phyloP scores from a whole-genome alignment of 2,113 vertebrate genomes.

The Campylomormyrus tamandua region DNA sequence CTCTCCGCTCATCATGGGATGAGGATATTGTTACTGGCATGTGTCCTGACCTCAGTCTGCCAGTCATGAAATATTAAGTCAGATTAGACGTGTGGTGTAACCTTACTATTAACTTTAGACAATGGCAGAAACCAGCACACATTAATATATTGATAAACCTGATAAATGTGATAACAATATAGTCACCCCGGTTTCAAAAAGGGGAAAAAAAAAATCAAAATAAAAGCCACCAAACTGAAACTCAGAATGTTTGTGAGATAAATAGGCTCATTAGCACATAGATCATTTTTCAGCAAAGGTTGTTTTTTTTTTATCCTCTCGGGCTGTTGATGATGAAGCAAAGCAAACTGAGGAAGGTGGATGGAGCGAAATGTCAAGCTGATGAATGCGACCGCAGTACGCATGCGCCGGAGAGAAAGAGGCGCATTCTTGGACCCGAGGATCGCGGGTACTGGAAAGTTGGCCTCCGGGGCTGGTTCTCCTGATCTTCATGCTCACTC shows the following conservation, averaged over 20 bases:
- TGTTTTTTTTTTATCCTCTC: neutral
- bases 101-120: slow-evolving; percentile 15
- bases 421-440: neutral
- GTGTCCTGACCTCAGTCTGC: slow-evolving; percentile 32
- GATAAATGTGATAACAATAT: neutral
- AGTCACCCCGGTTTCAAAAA: neutral
- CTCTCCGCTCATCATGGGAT: neutral
- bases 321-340: neutral
- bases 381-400: neutral
- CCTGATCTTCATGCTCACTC: neutral
- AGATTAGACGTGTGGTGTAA: slow-evolving; percentile 2
- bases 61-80: slow-evolving; percentile 29
- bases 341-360: neutral
- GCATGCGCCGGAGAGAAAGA: neutral
- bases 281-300: slow-evolving; percentile 3
- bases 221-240: neutral
- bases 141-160: slow-evolving; percentile 22
- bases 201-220: neutral
- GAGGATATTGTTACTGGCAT: slow-evolving; percentile 29
- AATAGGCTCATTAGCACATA: neutral
- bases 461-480: neutral
- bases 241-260: neutral
- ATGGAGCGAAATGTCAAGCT: slow-evolving; percentile 7
- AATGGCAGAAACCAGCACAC: neutral
- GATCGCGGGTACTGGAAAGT: neutral